These are phyloP conservation scores for Cacoxenus indagator DNA, from an alignment of 2,888 invertebrate genomes.

Conservation along the genomic window DNA sequence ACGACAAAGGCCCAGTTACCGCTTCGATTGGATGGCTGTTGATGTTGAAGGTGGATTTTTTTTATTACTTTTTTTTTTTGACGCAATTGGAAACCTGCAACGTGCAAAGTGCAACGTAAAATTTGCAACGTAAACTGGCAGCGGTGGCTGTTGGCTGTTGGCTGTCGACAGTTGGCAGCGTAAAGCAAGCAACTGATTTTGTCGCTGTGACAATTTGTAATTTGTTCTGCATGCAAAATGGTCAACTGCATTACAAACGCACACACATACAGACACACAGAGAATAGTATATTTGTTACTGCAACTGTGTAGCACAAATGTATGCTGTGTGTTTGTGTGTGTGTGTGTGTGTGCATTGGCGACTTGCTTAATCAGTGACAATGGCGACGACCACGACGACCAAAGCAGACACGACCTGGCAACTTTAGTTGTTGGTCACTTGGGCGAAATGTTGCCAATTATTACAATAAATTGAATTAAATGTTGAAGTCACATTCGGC, in stretches of 20 bases:
- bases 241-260: background rate
- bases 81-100: background rate
- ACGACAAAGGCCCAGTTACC: background rate
- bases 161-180: background rate
- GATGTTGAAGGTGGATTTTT: background rate
- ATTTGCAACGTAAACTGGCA: background rate
- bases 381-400: too few relatives aligned
- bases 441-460: conserved; percentile 1
- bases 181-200: background rate
- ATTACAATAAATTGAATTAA: conserved; percentile 4
- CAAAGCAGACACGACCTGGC: too few relatives aligned
- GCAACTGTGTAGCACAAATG: too few relatives aligned
- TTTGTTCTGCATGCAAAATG: conserved; percentile 16
- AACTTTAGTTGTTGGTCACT: background rate
- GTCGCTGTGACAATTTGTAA: conserved; percentile 14
- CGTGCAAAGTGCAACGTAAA: background rate
- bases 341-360: background rate
- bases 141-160: background rate
- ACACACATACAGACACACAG: too few relatives aligned
- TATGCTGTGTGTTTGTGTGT: too few relatives aligned
- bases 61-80: too few relatives aligned
- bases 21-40: background rate
- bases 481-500: background rate
- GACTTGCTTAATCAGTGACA: background rate
- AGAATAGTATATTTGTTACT: too few relatives aligned